Base-by-base conservation (phyloP, 2,797 vertebrate species). In the Varecia variegata region DNA sequence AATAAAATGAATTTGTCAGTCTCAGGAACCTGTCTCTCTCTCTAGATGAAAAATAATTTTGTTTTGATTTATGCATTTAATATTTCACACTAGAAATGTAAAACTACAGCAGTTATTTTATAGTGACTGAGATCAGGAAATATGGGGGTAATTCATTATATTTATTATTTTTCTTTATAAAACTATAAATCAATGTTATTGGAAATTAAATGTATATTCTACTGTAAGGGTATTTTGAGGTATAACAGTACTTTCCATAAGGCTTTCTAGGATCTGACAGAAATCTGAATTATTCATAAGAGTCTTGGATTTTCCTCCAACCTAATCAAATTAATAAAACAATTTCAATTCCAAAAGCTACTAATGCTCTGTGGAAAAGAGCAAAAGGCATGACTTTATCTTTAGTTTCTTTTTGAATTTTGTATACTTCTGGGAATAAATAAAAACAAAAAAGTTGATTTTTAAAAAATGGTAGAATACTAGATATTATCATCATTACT, bases 61-160 rank as follows among this genome's bases (percentile, higher is more conserved):
- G 97, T 98, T 98, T 98, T 99, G 99, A 99, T 99, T 99, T 99
- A 99, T 99, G 98, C 98, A 98, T 99, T 99, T 99, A 99, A 99
- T 99, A 99, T 99, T 99, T 99, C 99, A 99, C 99, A 99, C 98
- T 98, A 98, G 98, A 99, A 99, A 99, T 98, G 98, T 99, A 98
- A 98, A 98, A 99, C 98, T 99, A 98, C 93, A 98, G 98, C 97
- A 98, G 98, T 98, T 98, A 98, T 97, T 98, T 98, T 98, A 98
- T 99, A 99, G 99, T 98, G 98, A 99, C 98, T 98, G 97, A 97
- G 98, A 98, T 98, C 98, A 99, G 99, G 98, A 99, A 99, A 99
- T 99, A 99, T 98, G 97, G 98, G 98, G 97, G 97, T 98, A 99
- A 99, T 99, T 99, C 99, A 99, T 99, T 99, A 99, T 99, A 98